phyloP scores from a whole-genome alignment of 2,113 vertebrate genomes.

The Nibea albiflora region DNA sequence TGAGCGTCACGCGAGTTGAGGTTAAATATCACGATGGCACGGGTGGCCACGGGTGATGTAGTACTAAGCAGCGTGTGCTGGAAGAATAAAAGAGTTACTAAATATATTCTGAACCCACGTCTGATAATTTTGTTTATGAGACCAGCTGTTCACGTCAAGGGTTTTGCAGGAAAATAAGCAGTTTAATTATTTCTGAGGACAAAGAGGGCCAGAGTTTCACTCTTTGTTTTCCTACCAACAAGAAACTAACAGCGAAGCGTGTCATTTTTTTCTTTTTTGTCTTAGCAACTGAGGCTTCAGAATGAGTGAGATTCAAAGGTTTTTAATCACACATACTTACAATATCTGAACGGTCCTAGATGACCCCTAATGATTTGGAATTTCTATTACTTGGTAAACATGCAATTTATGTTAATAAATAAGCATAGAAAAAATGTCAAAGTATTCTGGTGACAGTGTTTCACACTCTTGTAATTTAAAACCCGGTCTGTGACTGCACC shows the following conservation, averaged over 20 bases:
- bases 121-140: slow-evolving; percentile 11
- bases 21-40: neutral
- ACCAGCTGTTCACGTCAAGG: slow-evolving; percentile 19
- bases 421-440: neutral
- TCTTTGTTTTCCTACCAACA: slow-evolving; percentile 16
- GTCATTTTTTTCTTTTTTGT: neutral
- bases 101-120: neutral
- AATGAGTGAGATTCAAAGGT: neutral
- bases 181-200: slow-evolving; percentile 21
- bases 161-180: slow-evolving; percentile 3
- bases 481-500: neutral
- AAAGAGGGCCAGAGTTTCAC: slow-evolving; percentile 14
- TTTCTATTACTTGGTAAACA: neutral
- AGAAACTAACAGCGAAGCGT: neutral
- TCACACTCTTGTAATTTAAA: neutral
- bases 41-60: neutral
- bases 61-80: neutral
- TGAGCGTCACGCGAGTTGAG: neutral
- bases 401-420: neutral
- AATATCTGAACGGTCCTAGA: neutral
- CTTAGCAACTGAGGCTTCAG: neutral
- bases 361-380: neutral
- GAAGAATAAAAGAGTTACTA: neutral
- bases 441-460: neutral
- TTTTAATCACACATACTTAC: neutral